Evolutionary conservation across 2,888 invertebrate genomes (phyloP).

Genomic region (Andricus quercusramuli): DNA sequence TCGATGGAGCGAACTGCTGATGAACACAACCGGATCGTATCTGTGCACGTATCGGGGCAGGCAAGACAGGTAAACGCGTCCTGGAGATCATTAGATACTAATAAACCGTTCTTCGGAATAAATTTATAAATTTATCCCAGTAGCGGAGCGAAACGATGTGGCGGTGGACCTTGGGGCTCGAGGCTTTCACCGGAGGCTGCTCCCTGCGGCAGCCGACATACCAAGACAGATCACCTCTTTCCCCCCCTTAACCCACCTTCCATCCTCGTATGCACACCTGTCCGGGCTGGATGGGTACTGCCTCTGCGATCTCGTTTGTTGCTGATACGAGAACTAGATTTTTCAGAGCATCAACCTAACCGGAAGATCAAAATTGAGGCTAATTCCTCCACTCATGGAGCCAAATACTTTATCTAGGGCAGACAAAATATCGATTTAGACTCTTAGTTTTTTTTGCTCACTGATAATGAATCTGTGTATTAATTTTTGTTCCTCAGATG

Average conservation of each 20-base stretch:
- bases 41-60: constrained; percentile 32
- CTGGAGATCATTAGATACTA: constrained; percentile 51
- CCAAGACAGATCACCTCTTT: constrained; percentile 68
- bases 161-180: constrained; percentile 66
- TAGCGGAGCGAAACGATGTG: constrained; percentile 58
- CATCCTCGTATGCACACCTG: constrained; percentile 52
- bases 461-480: not conserved
- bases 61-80: constrained; percentile 36
- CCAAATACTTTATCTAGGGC: not conserved
- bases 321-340: constrained; percentile 37
- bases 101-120: constrained; percentile 58
- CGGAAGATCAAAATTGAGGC: constrained; percentile 13
- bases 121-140: constrained; percentile 53
- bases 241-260: constrained; percentile 50
- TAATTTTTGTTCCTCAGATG: not conserved
- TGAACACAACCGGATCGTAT: constrained; percentile 40
- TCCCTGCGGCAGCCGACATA: constrained; percentile 59
- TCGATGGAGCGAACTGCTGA: constrained; percentile 15
- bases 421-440: not conserved
- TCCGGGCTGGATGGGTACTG: constrained; percentile 45
- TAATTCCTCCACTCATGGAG: not conserved
- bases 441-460: not conserved
- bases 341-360: constrained; percentile 18
- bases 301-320: constrained; percentile 30
- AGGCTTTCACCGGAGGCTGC: constrained; percentile 69